A percentile compares a stretch with the other conserved stretches of the same genome.
Evolutionary conservation across 2,888 invertebrate species (phyloP).

Genomic region (Eilema depressum): DNA sequence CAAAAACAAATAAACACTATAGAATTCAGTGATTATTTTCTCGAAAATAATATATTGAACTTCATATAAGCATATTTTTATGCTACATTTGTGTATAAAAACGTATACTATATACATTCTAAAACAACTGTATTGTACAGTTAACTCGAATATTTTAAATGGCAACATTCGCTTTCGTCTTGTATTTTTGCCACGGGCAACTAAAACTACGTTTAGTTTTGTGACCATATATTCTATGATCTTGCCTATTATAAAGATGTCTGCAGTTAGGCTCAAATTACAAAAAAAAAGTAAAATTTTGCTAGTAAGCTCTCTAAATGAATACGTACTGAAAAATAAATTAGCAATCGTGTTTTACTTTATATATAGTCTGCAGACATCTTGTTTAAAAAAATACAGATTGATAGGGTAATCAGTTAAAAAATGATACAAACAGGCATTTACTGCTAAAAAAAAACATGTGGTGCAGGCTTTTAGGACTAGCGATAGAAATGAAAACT

Average conservation of each 20-base stretch:
- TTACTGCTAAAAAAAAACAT: background rate
- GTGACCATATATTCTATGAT: background rate
- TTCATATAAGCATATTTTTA: slow-evolving; percentile 37
- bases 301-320: slow-evolving; percentile 14
- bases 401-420: background rate
- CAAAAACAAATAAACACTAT: slow-evolving; percentile 6
- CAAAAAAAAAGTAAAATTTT: slow-evolving; percentile 1
- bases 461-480: background rate
- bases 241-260: background rate
- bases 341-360: background rate
- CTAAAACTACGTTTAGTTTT: background rate
- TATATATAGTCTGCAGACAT: background rate
- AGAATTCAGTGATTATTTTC: slow-evolving; percentile 54
- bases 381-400: background rate
- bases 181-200: slow-evolving; percentile 1
- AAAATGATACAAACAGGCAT: background rate
- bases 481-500: too few relatives aligned
- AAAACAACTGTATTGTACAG: slow-evolving; percentile 6
- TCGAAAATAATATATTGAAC: slow-evolving; percentile 51
- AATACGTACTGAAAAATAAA: background rate
- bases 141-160: slow-evolving; percentile 9
- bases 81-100: slow-evolving; percentile 21
- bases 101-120: slow-evolving; percentile 5
- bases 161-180: background rate
- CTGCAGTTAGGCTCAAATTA: background rate